phyloP scores from a whole-genome alignment of 2,113 vertebrate species.

The Macheiramphus alcinus region DNA sequence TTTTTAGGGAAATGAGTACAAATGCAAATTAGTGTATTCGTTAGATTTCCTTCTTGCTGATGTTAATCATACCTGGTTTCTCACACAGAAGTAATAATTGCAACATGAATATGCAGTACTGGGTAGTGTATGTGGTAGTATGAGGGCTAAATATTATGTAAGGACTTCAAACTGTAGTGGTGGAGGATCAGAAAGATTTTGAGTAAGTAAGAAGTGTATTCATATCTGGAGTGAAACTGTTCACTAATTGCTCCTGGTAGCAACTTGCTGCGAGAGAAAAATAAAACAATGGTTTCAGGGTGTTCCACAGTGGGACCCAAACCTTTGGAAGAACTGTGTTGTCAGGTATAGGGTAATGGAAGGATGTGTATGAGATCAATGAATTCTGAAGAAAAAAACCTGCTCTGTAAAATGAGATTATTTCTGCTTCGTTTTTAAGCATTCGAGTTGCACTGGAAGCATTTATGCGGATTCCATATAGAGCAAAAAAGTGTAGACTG shows the following conservation, averaged over 20 bases:
- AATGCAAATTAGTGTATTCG: neutral
- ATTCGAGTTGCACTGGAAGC: slow-evolving; percentile 70
- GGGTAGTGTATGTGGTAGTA: neutral
- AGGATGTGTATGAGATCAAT: neutral
- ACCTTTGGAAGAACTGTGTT: neutral
- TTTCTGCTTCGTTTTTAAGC: slow-evolving; percentile 62
- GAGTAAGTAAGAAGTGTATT: neutral
- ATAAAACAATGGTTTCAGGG: neutral
- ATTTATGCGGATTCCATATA: slow-evolving; percentile 84
- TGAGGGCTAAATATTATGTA: neutral
- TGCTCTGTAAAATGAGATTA: neutral
- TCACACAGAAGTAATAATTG: neutral
- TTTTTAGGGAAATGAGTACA: neutral
- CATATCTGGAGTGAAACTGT: fast-evolving
- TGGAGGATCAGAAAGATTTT: neutral
- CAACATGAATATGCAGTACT: neutral
- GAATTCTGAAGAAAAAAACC: neutral
- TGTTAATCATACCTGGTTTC: neutral
- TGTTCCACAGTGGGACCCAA: neutral
- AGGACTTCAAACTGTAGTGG: neutral
- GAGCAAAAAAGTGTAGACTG: slow-evolving; percentile 82
- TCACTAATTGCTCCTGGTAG: neutral
- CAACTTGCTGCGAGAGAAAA: neutral
- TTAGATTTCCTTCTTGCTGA: neutral
- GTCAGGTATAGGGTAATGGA: neutral